Conservation (phyloP, 2,888 invertebrate species). For the Lasioglossum marginatum region DNA sequence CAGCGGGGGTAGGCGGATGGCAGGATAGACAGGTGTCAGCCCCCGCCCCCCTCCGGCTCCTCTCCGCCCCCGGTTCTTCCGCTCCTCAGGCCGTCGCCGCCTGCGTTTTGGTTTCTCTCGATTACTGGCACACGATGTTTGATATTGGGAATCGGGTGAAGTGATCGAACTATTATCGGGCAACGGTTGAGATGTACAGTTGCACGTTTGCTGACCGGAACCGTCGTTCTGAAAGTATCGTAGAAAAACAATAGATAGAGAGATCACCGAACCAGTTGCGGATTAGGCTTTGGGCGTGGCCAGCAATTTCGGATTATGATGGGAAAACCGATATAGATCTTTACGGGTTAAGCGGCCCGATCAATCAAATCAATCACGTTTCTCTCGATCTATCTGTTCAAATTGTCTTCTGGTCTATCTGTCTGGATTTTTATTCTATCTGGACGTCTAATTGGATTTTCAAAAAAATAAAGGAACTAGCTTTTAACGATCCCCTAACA, state of each 20-base stretch:
- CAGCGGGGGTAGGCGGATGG: slow-evolving; percentile 88
- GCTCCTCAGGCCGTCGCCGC: slow-evolving; percentile 83
- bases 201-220: slow-evolving; percentile 79
- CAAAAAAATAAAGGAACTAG: neutral
- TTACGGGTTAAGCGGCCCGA: neutral
- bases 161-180: slow-evolving; percentile 70
- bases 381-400: neutral
- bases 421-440: neutral
- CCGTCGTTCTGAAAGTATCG: slow-evolving; percentile 82
- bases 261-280: slow-evolving; percentile 30
- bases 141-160: slow-evolving; percentile 72
- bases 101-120: slow-evolving; percentile 82
- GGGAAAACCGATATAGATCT: neutral
- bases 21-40: slow-evolving; percentile 82
- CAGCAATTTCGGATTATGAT: neutral
- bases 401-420: neutral
- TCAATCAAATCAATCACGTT: neutral
- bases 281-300: slow-evolving; percentile 17
- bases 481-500: neutral
- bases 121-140: slow-evolving; percentile 69
- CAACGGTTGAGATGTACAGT: slow-evolving; percentile 79
- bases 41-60: slow-evolving; percentile 83
- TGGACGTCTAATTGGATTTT: neutral
- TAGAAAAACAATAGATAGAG: slow-evolving; percentile 69
- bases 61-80: slow-evolving; percentile 83